Evolutionary conservation across 2,797 vertebrate genomes (phyloP).

Genomic region (Mormyrus hasselquistii): DNA sequence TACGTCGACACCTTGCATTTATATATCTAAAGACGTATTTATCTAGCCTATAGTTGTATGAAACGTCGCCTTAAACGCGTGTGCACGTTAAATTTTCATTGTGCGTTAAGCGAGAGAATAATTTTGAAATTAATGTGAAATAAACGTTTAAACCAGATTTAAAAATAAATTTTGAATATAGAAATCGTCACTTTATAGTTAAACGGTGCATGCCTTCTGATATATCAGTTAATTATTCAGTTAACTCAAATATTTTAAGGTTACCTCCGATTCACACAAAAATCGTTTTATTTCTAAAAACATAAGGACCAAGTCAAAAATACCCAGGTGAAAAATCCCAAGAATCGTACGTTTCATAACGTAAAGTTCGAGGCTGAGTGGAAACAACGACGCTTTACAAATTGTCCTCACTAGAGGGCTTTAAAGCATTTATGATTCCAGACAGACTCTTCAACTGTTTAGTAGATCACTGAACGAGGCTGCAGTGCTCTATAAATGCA

Average conservation of each 20-base stretch:
- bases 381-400: background rate
- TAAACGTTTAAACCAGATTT: background rate
- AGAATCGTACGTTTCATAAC: background rate
- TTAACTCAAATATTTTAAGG: background rate
- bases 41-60: background rate
- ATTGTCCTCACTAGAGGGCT: conserved; percentile 19
- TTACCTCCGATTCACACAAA: background rate
- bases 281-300: background rate
- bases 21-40: background rate
- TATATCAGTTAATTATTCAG: background rate
- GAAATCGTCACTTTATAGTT: background rate
- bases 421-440: background rate
- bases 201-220: background rate
- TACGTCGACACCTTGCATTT: background rate
- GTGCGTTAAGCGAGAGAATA: background rate
- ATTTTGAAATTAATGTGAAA: background rate
- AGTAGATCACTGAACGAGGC: background rate
- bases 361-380: background rate
- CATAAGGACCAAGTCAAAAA: background rate
- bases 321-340: background rate
- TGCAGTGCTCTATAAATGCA: background rate
- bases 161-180: background rate
- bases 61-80: background rate
- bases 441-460: background rate
- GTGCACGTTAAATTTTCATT: background rate